Base-by-base conservation (phyloP, 2,113 vertebrate genomes). In the Anhinga rufa region DNA sequence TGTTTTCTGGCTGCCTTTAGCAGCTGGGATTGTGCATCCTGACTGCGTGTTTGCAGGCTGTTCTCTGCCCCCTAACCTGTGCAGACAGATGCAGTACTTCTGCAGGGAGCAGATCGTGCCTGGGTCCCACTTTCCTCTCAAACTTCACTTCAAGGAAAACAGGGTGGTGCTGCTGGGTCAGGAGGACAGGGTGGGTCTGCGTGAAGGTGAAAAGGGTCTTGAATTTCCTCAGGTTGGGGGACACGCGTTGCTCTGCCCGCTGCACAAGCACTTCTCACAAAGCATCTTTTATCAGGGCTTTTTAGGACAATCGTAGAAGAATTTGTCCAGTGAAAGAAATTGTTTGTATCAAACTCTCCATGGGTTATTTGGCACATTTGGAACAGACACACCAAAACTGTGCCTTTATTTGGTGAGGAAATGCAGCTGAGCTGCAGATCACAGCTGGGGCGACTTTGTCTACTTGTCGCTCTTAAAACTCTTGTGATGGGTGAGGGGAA, bases 31-130 rank as follows among this genome's bases (percentile, higher is more conserved):
- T 42, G 40, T 14, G 48, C 40, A 10, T 48, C 58, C 44, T 4
- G 12, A 10, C 22, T 19, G 26, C 2, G 9, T 4, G 4, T 36
- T 21, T 32, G 24, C 34, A 28, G 58, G 19, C 48, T 62, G 17
- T 26, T 9, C 13, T 32, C 31, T 28, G 13, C 6, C 22, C 1
- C 1, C 9, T 36, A 13, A 36, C 61, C 51, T 9, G 9, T 2
- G 12, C n/a, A 12, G 48, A 16, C 25, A 21, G 40, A 4, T 3
- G 25, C 1, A 0, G 14, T 18, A 2, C 36, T 62, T 36, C 38
- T 0, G 0, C 2, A 7, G 61, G 68, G 72, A 69, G 32, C 17
- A 42, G 46, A 4, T 51, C 0, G 2, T 28, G 66, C 12, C 24
- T 6, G 32, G 9, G 10, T 57, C 36, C 54, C 9, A 1, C 9